A percentile compares a stretch with the other conserved stretches of the same genome.
Conservation (phyloP, 2,888 invertebrate genomes). For the Philonicus albiceps region DNA sequence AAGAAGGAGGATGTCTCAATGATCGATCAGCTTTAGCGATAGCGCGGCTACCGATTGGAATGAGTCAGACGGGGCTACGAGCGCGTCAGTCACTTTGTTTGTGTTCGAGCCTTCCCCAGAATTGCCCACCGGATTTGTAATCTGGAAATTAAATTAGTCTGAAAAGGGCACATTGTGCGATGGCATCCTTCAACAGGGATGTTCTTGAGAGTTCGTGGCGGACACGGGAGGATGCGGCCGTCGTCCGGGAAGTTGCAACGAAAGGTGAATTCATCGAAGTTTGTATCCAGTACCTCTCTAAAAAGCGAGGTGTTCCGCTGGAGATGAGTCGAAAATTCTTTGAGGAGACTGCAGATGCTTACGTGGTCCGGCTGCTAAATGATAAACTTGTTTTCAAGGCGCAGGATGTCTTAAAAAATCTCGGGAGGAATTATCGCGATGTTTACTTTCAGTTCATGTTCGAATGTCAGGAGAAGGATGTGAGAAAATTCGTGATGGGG, state of each 20-base stretch:
- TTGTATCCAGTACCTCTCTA: constrained; percentile 59
- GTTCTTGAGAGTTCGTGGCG: constrained; percentile 60
- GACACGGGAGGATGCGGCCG: constrained; percentile 56
- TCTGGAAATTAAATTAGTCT: not conserved
- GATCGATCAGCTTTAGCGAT: constrained; percentile 20
- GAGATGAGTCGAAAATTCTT: constrained; percentile 55
- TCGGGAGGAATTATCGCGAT: constrained; percentile 57
- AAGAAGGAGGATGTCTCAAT: constrained; percentile 11
- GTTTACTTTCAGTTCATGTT: constrained; percentile 66
- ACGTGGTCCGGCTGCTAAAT: constrained; percentile 58
- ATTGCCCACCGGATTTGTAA: not conserved
- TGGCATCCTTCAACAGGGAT: constrained; percentile 48
- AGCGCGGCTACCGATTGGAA: not conserved
- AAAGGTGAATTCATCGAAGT: constrained; percentile 61
- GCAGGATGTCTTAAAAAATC: constrained; percentile 57
- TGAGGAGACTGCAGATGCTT: constrained; percentile 58
- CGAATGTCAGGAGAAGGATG: constrained; percentile 67
- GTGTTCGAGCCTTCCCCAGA: not conserved
- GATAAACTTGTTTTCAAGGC: constrained; percentile 60
- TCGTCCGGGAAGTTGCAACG: constrained; percentile 56
- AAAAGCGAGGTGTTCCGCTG: constrained; percentile 52
- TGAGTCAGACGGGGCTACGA: not conserved
- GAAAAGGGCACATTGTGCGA: not conserved
- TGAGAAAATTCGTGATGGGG: constrained; percentile 73
- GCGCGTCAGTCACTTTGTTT: not conserved